These are phyloP conservation scores for Abscondita cerata DNA, from an alignment of 2,888 invertebrate species.

Conservation along the genomic window DNA sequence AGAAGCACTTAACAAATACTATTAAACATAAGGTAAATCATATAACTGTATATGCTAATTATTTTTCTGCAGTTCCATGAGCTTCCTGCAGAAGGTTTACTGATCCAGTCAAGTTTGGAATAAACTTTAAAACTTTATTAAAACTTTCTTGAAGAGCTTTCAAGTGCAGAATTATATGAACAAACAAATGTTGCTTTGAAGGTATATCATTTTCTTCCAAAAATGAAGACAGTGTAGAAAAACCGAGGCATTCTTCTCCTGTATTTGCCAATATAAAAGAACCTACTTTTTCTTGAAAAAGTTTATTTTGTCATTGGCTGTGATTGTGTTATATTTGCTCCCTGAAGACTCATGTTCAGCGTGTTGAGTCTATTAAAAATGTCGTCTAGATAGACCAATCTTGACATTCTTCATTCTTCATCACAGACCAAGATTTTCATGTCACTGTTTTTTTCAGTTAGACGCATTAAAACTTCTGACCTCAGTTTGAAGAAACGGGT, in stretches of 20 bases:
- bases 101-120: slow-evolving; percentile 9
- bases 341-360: slow-evolving; percentile 1
- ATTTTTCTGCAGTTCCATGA: background rate
- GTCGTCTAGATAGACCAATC: slow-evolving; percentile 30
- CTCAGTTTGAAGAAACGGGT: slow-evolving; percentile 38
- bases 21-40: no score
- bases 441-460: slow-evolving; percentile 23
- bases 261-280: background rate
- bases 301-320: slow-evolving; percentile 1
- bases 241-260: background rate
- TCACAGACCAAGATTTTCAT: slow-evolving; percentile 20
- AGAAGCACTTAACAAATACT: no score
- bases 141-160: background rate
- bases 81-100: background rate
- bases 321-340: background rate
- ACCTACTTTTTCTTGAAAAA: background rate
- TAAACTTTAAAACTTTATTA: background rate
- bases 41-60: no score
- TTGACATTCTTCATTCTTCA: slow-evolving; percentile 27
- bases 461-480: slow-evolving; percentile 34
- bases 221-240: background rate
- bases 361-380: background rate
- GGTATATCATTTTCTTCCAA: slow-evolving; percentile 4
- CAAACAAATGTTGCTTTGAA: background rate
- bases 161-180: slow-evolving; percentile 4